Evolutionary conservation across 2,888 invertebrate genomes (phyloP).

Genomic region (Sarcophaga caerulescens): DNA sequence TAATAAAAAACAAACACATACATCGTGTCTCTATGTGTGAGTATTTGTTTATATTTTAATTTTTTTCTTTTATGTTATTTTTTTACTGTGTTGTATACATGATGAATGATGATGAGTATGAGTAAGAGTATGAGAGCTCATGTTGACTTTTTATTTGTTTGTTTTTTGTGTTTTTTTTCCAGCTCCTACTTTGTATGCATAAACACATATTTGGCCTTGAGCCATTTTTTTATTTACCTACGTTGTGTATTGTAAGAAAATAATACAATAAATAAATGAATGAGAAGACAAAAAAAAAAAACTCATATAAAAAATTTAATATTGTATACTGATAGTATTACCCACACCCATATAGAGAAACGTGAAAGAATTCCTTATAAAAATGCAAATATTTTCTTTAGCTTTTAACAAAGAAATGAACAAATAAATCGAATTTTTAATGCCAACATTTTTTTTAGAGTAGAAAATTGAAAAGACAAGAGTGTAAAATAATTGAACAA

Average conservation of each 20-base stretch:
- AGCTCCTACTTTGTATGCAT: slow-evolving; percentile 51
- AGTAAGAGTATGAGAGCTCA: slow-evolving; percentile 18
- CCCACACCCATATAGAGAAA: not conserved
- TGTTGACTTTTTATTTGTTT: slow-evolving; percentile 44
- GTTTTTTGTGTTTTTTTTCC: slow-evolving; percentile 10
- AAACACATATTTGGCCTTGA: slow-evolving; percentile 61
- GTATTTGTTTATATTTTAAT: slow-evolving; percentile 23
- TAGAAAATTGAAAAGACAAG: not conserved
- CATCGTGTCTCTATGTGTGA: slow-evolving; percentile 4
- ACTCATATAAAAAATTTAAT: not conserved
- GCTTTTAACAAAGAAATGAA: not conserved
- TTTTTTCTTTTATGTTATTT: not conserved
- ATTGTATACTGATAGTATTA: slow-evolving; percentile 2
- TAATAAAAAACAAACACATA: not conserved
- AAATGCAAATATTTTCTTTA: slow-evolving; percentile 39
- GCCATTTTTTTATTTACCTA: slow-evolving; percentile 39
- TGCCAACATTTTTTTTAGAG: not conserved
- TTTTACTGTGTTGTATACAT: not conserved
- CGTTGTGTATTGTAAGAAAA: slow-evolving; percentile 11
- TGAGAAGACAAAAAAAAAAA: not conserved
- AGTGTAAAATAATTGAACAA: slow-evolving; percentile 7
- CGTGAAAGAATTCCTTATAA: slow-evolving; percentile 32
- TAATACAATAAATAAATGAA: slow-evolving; percentile 12
- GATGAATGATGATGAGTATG: slow-evolving; percentile 1
- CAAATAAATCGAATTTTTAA: slow-evolving; percentile 1